phyloP scores from a whole-genome alignment of 2,113 vertebrate genomes.

The Calyptomena viridis region DNA sequence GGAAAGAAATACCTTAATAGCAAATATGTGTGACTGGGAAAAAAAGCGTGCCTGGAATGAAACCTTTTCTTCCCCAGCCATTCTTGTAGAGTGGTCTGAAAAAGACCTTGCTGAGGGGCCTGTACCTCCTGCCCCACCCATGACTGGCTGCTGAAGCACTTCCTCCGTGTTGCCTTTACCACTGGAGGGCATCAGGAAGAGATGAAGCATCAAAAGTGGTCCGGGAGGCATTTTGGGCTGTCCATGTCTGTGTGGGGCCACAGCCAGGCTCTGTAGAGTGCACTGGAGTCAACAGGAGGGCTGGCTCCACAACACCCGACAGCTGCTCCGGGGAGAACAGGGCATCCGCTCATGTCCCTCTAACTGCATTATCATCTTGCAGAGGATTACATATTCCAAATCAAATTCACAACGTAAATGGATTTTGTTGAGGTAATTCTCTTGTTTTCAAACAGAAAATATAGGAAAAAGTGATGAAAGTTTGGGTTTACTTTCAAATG shows the following conservation, averaged over 20 bases:
- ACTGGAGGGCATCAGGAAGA: background rate
- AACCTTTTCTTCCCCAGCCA: background rate
- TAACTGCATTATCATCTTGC: background rate
- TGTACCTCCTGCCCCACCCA: background rate
- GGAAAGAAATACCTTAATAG: background rate
- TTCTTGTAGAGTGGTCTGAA: background rate
- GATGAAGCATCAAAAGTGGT: background rate
- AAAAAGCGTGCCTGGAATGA: background rate
- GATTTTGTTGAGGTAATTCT: background rate
- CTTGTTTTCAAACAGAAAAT: background rate
- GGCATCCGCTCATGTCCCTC: background rate
- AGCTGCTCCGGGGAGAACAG: background rate
- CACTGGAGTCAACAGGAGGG: fast-evolving
- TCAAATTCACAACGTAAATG: background rate
- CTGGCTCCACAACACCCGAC: fast-evolving
- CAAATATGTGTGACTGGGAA: background rate
- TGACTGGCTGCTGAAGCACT: fast-evolving
- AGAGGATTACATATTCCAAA: conserved; percentile 13
- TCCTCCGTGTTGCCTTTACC: background rate
- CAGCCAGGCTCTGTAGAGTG: background rate
- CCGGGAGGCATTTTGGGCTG: too few species aligned
- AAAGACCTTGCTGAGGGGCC: background rate
- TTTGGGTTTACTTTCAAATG: background rate
- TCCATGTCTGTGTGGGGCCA: fast-evolving
- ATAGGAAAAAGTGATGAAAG: background rate